Conservation (phyloP, 2,888 invertebrate species). For the Xestia c-nigrum region DNA sequence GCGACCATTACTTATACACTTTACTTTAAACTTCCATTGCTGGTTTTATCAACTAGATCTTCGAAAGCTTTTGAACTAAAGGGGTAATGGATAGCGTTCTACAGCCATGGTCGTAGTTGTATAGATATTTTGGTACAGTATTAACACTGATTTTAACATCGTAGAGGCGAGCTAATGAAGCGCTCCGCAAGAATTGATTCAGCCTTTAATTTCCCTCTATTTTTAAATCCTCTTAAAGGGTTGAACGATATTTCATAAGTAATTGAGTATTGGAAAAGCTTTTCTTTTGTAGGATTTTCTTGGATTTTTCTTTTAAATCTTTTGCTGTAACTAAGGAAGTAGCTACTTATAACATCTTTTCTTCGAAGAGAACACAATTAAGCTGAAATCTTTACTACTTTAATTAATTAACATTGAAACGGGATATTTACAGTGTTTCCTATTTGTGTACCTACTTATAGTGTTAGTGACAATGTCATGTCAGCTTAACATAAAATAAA, state of each 20-base stretch:
- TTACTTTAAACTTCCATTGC: too few relatives aligned
- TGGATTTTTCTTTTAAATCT: not conserved
- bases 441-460: too few relatives aligned
- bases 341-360: not conserved
- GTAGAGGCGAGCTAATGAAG: constrained; percentile 68
- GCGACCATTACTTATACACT: constrained; percentile 5
- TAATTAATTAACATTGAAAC: too few relatives aligned
- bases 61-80: not conserved
- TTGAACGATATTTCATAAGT: constrained; percentile 48
- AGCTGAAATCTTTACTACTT: not conserved
- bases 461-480: too few relatives aligned
- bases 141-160: constrained; percentile 68
- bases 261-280: constrained; percentile 25
- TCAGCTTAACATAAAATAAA: too few relatives aligned
- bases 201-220: constrained; percentile 49
- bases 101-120: not conserved
- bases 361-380: not conserved
- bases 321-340: not conserved
- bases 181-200: constrained; percentile 68
- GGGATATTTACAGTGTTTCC: too few relatives aligned
- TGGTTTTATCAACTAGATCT: not conserved
- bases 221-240: constrained; percentile 51
- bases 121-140: constrained; percentile 29
- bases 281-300: constrained; percentile 11
- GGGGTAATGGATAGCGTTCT: constrained; percentile 35